Evolutionary conservation across 30 jellyfish, hydroid and myxozoan genomes (phyloP), one percentile per base, ranked within the genome.

Genomic region (Aurelia sp.): DNA sequence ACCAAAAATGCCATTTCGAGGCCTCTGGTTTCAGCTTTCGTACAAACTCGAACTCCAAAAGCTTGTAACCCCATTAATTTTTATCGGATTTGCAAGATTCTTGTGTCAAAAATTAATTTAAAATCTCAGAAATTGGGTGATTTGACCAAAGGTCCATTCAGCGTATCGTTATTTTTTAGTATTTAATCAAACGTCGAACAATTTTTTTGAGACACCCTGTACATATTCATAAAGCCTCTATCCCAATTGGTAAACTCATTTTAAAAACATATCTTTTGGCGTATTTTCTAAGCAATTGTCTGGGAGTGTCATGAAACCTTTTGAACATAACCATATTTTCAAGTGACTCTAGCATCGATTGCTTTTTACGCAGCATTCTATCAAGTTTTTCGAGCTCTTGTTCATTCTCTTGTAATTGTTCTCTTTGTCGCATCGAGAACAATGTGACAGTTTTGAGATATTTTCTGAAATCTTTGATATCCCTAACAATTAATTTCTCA

Each of bases 381-480:
- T 69, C 86, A 19, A 60, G 13, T 71, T 19, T 57, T 18, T 59
- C 78, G 2, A 82, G 22, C 38, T 69, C 72, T 18, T 5, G 6
- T 57, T 57, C 18, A 58, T 69, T 82, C 47, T 52, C 72, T 3
- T 22, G n/a, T 20, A 68, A 13, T 38, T 82, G 48, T 18, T 48
- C 22, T 69, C 92, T 10, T 9, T 71, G 74, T 13, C 60, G 30
- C 21, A 74, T 68, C 21, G 85, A 51, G 3, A 51, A 10, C 35
- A 59, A 10, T 0, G 92, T 82, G 19, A 82, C 84, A 13, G 41
- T 22, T 75, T 70, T 82, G 27, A 82, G 72, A 22, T 68, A 55
- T 18, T 31, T 58, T 53, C 67, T 75, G 21, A 82, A 82, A 8
- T 69, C 92, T 12, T 18, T 55, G 52, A 82, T 52, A 16, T 82